Evolutionary conservation across 2,888 invertebrate species (phyloP).

Genomic region (Eudemis profundana): DNA sequence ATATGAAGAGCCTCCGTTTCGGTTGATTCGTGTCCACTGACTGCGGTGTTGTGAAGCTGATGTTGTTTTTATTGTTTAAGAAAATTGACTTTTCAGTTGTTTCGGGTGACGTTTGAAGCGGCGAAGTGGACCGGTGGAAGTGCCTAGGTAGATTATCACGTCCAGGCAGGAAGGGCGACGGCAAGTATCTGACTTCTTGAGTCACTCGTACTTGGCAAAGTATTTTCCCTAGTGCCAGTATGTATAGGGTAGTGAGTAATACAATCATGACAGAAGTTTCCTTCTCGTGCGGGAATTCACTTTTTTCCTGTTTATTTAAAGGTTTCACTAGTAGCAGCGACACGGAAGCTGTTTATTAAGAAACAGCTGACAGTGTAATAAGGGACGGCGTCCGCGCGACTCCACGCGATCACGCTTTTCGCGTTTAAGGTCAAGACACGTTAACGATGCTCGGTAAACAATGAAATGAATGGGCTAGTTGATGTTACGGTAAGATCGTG

Average conservation of each 20-base stretch:
- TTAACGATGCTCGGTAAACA: conserved; percentile 40
- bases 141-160: conserved; percentile 44
- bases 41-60: conserved; percentile 46
- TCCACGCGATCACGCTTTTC: conserved; percentile 63
- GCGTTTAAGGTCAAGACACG: conserved; percentile 64
- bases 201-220: conserved; percentile 54
- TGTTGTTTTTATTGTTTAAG: conserved; percentile 45
- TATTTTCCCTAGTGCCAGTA: conserved; percentile 58
- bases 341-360: conserved; percentile 58
- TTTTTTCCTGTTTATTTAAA: conserved; percentile 43
- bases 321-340: conserved; percentile 47
- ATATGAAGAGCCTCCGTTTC: conserved; percentile 49
- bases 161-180: conserved; percentile 37
- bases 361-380: conserved; percentile 67
- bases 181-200: conserved; percentile 48
- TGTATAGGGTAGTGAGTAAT: conserved; percentile 58
- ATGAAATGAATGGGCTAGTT: conserved; percentile 32
- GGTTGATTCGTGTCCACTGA: conserved; percentile 49
- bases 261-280: conserved; percentile 57
- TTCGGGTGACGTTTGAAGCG: conserved; percentile 44
- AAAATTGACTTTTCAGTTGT: conserved; percentile 39
- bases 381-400: conserved; percentile 55
- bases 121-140: conserved; percentile 43
- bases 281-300: conserved; percentile 39
- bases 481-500: conserved; percentile 21